Base-by-base conservation (phyloP, 2,888 invertebrate genomes). In the Patella caerulea region DNA sequence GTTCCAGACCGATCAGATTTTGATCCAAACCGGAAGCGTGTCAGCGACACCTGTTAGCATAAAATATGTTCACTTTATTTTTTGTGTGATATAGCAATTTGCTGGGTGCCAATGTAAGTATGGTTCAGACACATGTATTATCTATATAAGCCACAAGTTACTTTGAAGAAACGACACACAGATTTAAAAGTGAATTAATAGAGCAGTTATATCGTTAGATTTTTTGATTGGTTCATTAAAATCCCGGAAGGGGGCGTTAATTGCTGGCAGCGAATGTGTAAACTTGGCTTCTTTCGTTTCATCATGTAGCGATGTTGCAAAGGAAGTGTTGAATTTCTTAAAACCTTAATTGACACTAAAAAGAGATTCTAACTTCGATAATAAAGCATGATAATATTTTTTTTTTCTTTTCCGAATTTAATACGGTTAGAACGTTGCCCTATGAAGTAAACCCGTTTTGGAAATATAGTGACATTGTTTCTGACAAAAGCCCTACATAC, bases 221-320 rank as follows among this genome's bases (percentile, higher is more conserved):
- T 74, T 65, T 65, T 45, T 59, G 52, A 74, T 65, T 45, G 74
- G n/a, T 19, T 74, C 52, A 59, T 74, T 74, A 74, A 74, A 65
- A 53, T 65, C 65, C 74, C 74, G 74, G 74, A 74, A 74, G 74
- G 59, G 74, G 74, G 74, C 74, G 74, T 59, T 45, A 59, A 74
- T 65, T 74, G 19, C 65, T 65, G 14, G 24, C 19, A 65, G 65
- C 65, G 24, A 24, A 65, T 24, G 24, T 24, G 65, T 45, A 65
- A 65, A 65, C 65, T 65, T 65, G 19, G 24, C 11, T 24, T 65
- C 65, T 24, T 65, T 65, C 19, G 24, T 65, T 65, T 65, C 14
- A 65, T 65, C 19, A 11, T 24, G 65, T 65, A 24, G 11, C 24
- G 65, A 65, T 24, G 11, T 19, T 65, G 24, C 65, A 65, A 65